Evolutionary conservation across 2,113 vertebrate genomes (phyloP).

Genomic region (Hystrix brachyura): DNA sequence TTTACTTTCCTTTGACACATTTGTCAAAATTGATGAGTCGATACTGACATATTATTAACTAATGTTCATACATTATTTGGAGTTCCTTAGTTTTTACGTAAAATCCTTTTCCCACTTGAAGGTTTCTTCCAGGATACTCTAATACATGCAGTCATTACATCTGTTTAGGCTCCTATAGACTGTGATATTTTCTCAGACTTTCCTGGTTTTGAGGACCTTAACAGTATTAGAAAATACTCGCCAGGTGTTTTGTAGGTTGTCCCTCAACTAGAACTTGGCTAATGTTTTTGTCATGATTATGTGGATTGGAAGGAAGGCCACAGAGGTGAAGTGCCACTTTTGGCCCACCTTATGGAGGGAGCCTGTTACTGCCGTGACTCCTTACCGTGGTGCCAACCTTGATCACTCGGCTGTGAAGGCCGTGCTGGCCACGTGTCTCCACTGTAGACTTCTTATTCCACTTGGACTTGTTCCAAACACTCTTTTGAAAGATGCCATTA

Average conservation of each 20-base stretch:
- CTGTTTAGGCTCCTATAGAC: background rate
- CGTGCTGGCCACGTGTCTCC: background rate
- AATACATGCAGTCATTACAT: background rate
- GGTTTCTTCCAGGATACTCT: background rate
- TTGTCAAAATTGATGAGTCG: background rate
- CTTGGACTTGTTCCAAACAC: background rate
- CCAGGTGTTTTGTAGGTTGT: background rate
- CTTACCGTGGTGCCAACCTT: background rate
- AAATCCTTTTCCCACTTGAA: background rate
- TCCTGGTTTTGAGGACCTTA: background rate
- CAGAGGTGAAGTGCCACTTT: background rate
- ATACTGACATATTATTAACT: background rate
- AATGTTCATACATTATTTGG: background rate
- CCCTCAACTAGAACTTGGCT: background rate
- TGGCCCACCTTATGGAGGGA: background rate
- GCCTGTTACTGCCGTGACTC: background rate
- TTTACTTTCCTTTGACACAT: background rate
- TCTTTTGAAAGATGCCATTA: background rate
- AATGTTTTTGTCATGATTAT: background rate
- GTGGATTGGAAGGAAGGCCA: background rate
- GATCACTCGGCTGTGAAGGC: background rate
- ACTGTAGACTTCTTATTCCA: background rate
- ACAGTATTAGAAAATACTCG: background rate
- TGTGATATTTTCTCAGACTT: background rate
- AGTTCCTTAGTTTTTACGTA: background rate